phyloP scores from a whole-genome alignment of 2,888 invertebrate species.

The Eueremaeus valkanovi region DNA sequence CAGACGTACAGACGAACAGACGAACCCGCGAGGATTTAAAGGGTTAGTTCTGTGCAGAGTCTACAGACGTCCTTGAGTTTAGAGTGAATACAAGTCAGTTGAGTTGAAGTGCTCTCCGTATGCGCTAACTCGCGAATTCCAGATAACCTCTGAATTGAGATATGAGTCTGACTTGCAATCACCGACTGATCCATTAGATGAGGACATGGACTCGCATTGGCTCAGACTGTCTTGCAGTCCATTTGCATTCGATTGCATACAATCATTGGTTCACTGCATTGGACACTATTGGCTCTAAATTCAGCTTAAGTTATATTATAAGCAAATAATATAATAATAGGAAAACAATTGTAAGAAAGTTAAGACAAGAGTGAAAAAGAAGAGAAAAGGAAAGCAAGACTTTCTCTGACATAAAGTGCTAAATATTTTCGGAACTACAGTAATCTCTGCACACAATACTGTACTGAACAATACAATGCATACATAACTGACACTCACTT shows the following conservation, averaged over 20 bases:
- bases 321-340: too few species aligned
- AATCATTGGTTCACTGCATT: not conserved
- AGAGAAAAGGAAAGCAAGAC: not conserved
- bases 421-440: too few species aligned
- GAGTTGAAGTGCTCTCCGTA: not conserved
- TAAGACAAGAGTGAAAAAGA: not conserved
- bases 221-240: not conserved
- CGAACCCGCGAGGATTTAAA: not conserved
- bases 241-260: not conserved
- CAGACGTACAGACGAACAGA: not conserved
- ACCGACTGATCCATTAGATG: not conserved
- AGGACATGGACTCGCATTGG: not conserved
- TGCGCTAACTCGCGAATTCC: not conserved
- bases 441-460: not conserved
- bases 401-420: not conserved
- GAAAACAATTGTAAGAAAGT: too few species aligned
- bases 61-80: slow-evolving; percentile 3
- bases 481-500: slow-evolving; percentile 5
- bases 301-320: not conserved
- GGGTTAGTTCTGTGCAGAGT: not conserved
- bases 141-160: too few species aligned
- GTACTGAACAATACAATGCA: not conserved
- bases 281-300: not conserved
- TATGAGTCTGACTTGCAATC: not conserved
- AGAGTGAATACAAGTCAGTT: too few species aligned